Conservation (phyloP, 2,113 vertebrate genomes). For the Anarrhichthys ocellatus region DNA sequence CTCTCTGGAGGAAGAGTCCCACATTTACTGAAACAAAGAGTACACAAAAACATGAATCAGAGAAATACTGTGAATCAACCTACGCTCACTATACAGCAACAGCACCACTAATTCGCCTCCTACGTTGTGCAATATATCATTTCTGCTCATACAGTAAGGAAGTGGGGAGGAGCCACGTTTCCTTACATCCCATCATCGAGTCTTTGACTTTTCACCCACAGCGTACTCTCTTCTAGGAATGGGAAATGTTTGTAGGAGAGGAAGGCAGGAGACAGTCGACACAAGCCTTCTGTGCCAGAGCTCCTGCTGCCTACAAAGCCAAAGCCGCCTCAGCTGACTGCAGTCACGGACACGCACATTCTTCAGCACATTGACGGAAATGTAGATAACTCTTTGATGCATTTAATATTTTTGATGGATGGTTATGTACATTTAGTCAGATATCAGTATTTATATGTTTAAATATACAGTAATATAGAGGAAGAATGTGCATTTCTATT, state of each 20-base stretch:
- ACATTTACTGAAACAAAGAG: constrained; percentile 86
- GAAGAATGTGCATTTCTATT: constrained; percentile 1
- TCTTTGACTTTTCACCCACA: constrained; percentile 75
- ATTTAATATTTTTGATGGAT: neutral
- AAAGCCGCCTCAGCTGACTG: constrained; percentile 72
- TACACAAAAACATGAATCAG: constrained; percentile 23
- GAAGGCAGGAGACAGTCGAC: constrained; percentile 60
- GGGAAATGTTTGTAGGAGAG: constrained; percentile 68
- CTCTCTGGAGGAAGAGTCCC: constrained; percentile 92
- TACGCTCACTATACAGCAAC: neutral
- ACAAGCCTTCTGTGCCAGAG: constrained; percentile 53
- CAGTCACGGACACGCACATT: constrained; percentile 29
- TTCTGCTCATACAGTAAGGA: neutral
- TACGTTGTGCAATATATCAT: neutral
- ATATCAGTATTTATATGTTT: neutral
- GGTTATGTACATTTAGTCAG: neutral
- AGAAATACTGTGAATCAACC: neutral
- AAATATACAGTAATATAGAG: neutral
- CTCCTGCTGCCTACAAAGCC: constrained; percentile 48
- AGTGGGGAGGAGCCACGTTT: neutral
- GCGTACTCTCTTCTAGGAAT: constrained; percentile 60
- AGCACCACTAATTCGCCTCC: neutral
- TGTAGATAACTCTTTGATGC: neutral
- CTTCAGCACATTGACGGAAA: constrained; percentile 25
- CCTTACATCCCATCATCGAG: constrained; percentile 37